Conservation (phyloP, 2,797 vertebrate genomes). For the Pangasius sanitwongsei region DNA sequence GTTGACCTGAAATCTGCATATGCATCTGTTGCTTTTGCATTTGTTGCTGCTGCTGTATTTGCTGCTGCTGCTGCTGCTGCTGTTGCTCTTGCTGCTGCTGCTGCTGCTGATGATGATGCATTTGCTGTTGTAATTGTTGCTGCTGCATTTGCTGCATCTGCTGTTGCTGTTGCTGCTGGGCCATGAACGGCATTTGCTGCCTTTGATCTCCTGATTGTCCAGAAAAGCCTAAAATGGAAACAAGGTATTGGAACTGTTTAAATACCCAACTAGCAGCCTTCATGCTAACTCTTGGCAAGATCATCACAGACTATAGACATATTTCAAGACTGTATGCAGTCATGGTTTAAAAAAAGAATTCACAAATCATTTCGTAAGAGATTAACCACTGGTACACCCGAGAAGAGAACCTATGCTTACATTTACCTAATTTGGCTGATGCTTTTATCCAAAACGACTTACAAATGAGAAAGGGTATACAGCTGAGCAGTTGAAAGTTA, state of each 20-base stretch:
- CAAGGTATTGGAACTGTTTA: neutral
- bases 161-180: constrained; percentile 73
- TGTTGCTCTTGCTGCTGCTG: constrained; percentile 67
- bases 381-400: neutral
- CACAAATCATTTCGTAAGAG: neutral
- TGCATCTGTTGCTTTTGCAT: constrained; percentile 79
- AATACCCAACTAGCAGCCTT: neutral
- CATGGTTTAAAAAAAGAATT: neutral
- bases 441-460: neutral
- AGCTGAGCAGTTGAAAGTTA: neutral
- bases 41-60: constrained; percentile 71
- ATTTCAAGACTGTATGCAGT: neutral
- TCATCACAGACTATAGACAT: too few species aligned
- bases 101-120: constrained; percentile 45
- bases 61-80: constrained; percentile 74
- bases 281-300: neutral
- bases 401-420: neutral
- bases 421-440: neutral
- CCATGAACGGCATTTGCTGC: constrained; percentile 94
- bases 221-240: constrained; percentile 80
- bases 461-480: neutral
- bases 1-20: constrained; percentile 72
- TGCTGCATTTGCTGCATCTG: constrained; percentile 61
- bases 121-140: constrained; percentile 51
- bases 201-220: constrained; percentile 91